phyloP scores from a whole-genome alignment of 2,797 vertebrate species.

The Orestias chungarensis region DNA sequence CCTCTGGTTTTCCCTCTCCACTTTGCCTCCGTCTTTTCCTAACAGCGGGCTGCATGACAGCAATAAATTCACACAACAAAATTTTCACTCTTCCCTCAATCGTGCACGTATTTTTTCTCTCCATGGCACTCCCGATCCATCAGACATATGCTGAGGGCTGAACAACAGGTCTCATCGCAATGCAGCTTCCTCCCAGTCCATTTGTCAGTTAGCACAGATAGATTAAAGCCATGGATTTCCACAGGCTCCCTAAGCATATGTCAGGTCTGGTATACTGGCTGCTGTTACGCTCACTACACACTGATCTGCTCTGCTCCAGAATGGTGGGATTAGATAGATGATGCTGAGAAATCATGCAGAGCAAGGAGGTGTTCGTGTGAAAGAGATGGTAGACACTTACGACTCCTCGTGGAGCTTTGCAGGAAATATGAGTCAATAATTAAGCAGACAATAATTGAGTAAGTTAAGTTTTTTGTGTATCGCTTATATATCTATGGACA shows the following conservation, averaged over 20 bases:
- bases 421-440: neutral
- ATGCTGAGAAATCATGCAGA: neutral
- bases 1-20: slow-evolving; percentile 39
- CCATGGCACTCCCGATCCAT: slow-evolving; percentile 16
- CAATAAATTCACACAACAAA: slow-evolving; percentile 16
- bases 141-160: slow-evolving; percentile 51
- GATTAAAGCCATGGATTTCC: slow-evolving; percentile 62
- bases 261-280: slow-evolving; percentile 41
- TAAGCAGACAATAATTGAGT: neutral
- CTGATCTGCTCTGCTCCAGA: slow-evolving; percentile 38
- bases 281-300: slow-evolving; percentile 27
- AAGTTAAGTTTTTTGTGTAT: too few species aligned
- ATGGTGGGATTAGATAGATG: slow-evolving; percentile 31
- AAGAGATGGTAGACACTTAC: slow-evolving; percentile 14
- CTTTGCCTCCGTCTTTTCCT: slow-evolving; percentile 28
- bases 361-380: neutral
- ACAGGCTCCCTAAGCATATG: slow-evolving; percentile 60
- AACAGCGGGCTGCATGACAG: slow-evolving; percentile 34
- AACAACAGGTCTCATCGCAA: slow-evolving; percentile 53
- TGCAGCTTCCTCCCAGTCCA: slow-evolving; percentile 31
- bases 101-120: neutral
- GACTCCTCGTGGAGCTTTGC: neutral
- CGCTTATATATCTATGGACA: too few species aligned
- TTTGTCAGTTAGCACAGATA: slow-evolving; percentile 58
- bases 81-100: slow-evolving; percentile 11